Conservation (phyloP, 2,113 vertebrate genomes). For the human (Homo sapiens) region GRCh38 chrX:116240001-116240500, state of each 20-base stretch:
- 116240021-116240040: neutral
- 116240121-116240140: too few species aligned
- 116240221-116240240: neutral
- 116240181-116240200: neutral
- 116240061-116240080: neutral
- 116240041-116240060: neutral
- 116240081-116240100: neutral
- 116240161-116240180: neutral
- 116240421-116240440: neutral
- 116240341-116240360: neutral
- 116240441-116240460: neutral
- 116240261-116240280: constrained; percentile 22
- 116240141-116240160: neutral
- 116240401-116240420: neutral
- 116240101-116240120: neutral
- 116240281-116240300: constrained; percentile 34
- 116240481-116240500: neutral
- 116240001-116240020: constrained; percentile 18
- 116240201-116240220: neutral
- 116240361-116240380: constrained; percentile 25
- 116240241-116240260: neutral
- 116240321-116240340: constrained; percentile 38
- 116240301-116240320: constrained; percentile 29
- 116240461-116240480: neutral
- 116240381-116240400: neutral